phyloP scores from a whole-genome alignment of 2,797 vertebrate species.

The Lycodopsis pacificus region DNA sequence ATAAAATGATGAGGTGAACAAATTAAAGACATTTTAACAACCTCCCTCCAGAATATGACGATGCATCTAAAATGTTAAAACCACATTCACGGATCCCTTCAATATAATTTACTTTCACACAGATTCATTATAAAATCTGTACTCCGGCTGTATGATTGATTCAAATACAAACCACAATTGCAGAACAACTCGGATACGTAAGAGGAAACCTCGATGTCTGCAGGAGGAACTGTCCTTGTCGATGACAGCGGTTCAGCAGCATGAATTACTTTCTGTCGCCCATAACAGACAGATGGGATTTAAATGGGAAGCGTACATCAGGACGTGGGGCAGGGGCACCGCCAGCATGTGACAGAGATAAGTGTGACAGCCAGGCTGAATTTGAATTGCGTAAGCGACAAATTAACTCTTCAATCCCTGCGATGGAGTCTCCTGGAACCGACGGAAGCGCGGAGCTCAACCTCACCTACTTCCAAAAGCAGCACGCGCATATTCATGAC shows the following conservation, averaged over 20 bases:
- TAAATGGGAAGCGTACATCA: conserved; percentile 75
- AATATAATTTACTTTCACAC: not conserved
- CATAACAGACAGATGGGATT: conserved; percentile 72
- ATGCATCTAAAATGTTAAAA: not conserved
- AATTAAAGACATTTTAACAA: too few relatives aligned
- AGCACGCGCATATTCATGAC: conserved; percentile 66
- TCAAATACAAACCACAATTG: not conserved
- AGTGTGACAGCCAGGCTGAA: conserved; percentile 64
- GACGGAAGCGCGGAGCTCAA: conserved; percentile 18
- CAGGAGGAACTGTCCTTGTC: conserved; percentile 44
- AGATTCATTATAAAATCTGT: not conserved
- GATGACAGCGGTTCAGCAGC: conserved; percentile 58
- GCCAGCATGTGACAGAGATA: conserved; percentile 62
- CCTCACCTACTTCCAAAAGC: conserved; percentile 28
- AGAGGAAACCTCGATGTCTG: conserved; percentile 41
- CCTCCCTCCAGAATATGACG: too few relatives aligned
- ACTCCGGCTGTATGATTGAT: too few relatives aligned
- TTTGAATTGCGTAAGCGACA: conserved; percentile 55
- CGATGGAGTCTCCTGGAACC: conserved; percentile 39
- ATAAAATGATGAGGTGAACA: too few relatives aligned
- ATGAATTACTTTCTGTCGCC: conserved; percentile 74
- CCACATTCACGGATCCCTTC: not conserved
- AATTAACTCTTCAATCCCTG: conserved; percentile 72
- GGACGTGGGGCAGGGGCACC: conserved; percentile 27
- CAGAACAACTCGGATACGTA: conserved; percentile 8